Conservation (phyloP, 1,140 invertebrate genomes). For the Muscidifurax raptorellus region DNA sequence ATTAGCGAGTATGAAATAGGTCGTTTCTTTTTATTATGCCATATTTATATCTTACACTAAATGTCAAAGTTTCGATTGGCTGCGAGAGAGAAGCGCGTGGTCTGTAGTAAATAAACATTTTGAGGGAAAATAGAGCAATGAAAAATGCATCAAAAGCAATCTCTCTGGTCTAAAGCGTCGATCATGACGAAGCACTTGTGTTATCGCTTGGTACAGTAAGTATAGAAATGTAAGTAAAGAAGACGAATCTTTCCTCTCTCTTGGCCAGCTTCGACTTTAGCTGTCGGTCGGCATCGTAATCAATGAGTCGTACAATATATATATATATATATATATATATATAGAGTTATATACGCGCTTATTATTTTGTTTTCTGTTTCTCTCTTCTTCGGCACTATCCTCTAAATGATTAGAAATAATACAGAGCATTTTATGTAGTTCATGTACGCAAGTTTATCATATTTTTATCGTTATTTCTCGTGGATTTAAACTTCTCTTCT, state of each 20-base stretch:
- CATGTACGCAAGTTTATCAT: slow-evolving; percentile 34
- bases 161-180: background rate
- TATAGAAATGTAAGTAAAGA: slow-evolving; percentile 1
- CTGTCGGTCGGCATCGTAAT: slow-evolving; percentile 21
- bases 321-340: background rate
- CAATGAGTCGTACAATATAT: slow-evolving; percentile 25
- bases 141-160: background rate
- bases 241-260: slow-evolving; percentile 32
- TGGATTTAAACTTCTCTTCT: slow-evolving; percentile 57
- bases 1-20: slow-evolving; percentile 62
- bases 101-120: background rate
- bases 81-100: slow-evolving; percentile 42
- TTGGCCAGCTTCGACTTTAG: slow-evolving; percentile 17
- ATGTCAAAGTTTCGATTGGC: slow-evolving; percentile 55
- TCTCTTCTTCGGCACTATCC: background rate
- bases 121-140: background rate
- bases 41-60: slow-evolving; percentile 59
- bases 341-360: slow-evolving; percentile 5
- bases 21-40: slow-evolving; percentile 55
- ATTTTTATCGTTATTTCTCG: slow-evolving; percentile 17
- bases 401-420: slow-evolving; percentile 13
- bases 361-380: background rate
- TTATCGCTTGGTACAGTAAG: background rate
- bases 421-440: slow-evolving; percentile 11
- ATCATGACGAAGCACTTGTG: background rate